These are phyloP conservation scores for Semnornis frantzii DNA, from an alignment of 2,113 vertebrate species.

Conservation along the genomic window DNA sequence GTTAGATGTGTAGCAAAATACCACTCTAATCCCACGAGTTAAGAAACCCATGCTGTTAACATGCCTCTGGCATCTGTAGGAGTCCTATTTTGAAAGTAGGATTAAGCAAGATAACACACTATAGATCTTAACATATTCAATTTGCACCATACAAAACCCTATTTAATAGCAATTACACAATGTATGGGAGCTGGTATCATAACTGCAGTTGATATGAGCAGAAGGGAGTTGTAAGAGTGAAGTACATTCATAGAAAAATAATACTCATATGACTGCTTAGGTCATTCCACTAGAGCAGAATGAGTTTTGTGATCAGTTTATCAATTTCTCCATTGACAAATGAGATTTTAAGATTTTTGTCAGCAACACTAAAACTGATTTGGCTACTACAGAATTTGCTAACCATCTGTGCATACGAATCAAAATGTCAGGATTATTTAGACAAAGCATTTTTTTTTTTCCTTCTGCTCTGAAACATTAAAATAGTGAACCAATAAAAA, in stretches of 20 bases:
- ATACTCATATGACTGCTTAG: slow-evolving; percentile 4
- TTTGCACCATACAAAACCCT: slow-evolving; percentile 51
- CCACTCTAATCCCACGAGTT: not conserved
- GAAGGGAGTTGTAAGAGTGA: slow-evolving; percentile 31
- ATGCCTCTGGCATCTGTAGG: slow-evolving; percentile 3
- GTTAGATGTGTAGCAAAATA: not conserved
- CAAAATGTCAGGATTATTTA: slow-evolving; percentile 42
- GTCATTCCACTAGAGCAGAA: slow-evolving; percentile 17
- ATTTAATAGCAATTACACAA: slow-evolving; percentile 30
- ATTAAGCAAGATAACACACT: slow-evolving; percentile 49
- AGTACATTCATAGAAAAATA: slow-evolving; percentile 38
- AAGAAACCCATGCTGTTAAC: slow-evolving; percentile 28
- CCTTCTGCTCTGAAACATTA: slow-evolving; percentile 27
- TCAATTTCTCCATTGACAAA: slow-evolving; percentile 40
- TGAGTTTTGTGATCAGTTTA: slow-evolving; percentile 49
- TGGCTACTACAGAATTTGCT: slow-evolving; percentile 40
- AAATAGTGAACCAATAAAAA: slow-evolving; percentile 36
- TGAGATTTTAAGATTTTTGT: slow-evolving; percentile 42
- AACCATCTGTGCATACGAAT: slow-evolving; percentile 48
- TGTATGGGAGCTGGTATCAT: not conserved
- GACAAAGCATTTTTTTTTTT: slow-evolving; percentile 22
- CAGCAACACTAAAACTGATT: slow-evolving; percentile 43
- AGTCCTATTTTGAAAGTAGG: slow-evolving; percentile 36
- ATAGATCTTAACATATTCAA: slow-evolving; percentile 47
- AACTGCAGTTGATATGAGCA: slow-evolving; percentile 9